Evolutionary conservation across 2,113 vertebrate species (phyloP).

Genomic region (Guaruba guarouba): DNA sequence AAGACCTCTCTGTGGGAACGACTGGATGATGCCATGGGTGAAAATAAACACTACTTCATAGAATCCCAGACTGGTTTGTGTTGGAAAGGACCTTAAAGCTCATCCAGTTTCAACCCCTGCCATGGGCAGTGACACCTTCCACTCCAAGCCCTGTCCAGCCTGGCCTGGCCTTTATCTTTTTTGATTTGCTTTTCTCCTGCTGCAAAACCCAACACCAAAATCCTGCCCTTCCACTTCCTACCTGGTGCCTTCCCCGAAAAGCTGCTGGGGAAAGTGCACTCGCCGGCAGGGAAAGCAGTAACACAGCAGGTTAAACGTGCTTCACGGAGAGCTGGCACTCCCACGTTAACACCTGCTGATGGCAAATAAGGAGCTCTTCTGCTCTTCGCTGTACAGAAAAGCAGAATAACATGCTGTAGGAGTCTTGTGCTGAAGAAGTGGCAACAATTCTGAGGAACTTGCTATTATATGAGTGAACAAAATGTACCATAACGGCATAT

Average conservation of each 20-base stretch:
- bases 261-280: not conserved
- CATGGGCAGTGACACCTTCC: not conserved
- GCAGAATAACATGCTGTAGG: not conserved
- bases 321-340: not conserved
- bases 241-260: not conserved
- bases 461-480: conserved; percentile 61
- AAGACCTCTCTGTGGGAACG: not conserved
- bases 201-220: not conserved
- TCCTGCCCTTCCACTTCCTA: not conserved
- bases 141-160: not conserved
- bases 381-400: not conserved
- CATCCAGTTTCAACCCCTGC: not conserved
- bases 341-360: conserved; percentile 33
- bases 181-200: not conserved
- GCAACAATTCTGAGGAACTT: conserved; percentile 23
- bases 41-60: not conserved
- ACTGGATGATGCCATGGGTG: not conserved
- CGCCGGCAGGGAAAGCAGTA: not conserved
- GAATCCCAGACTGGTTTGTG: not conserved
- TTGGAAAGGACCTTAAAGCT: not conserved
- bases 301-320: not conserved
- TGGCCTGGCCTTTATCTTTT: not conserved
- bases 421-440: conserved; percentile 10
- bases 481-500: conserved; percentile 37
- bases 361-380: conserved; percentile 44